Evolutionary conservation across 2,888 invertebrate genomes (phyloP), one percentile per base, ranked within the genome.

Genomic region (Scaptomyza caliginosa): DNA sequence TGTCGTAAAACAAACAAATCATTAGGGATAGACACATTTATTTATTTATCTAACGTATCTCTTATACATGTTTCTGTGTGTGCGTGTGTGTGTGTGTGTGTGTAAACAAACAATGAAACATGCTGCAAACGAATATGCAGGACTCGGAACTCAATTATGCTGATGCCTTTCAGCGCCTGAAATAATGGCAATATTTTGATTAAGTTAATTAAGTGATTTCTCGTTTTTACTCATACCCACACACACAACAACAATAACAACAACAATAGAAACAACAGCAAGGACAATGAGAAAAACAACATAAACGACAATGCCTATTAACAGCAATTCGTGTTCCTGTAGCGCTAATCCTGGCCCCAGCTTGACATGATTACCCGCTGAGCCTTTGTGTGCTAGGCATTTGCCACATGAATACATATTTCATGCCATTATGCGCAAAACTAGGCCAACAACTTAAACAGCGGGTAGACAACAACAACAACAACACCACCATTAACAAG

Each of bases 141-240:
- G 34, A 48, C 43, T 45, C 48, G 45, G 43, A 36, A 42, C 42
- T 39, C 46, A 48, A 54, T 68, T 68, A 56, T 65, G 48, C 28
- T 42, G 59, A 62, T 51, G 58, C 65, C 74, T 69, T 74, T 67
- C 51, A 77, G 40, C 48, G 67, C 43, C 72, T 30, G 59, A 48
- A 57, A 82, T 86, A 73, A 86, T 85, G 43, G 80, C 80, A 75
- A 82, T 80, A 86, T 86, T 87, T 87, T 87, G 84, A 84, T 84
- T 86, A 84, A 85, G 67, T 87, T 84, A 84, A 84, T 84, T 87
- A 84, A 84, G 86, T 80, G 76, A 85, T 77, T 79, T 85, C 74
- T 59, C 58, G 34, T 56, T 57, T 68, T 36, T 38, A 50, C 67
- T 28, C 57, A 50, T 26, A n/a, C 60, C 6, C 19, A 11, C 39